Percentiles rank a stretch among this genome's conserved stretches.
phyloP scores from a whole-genome alignment of 1,140 invertebrate genomes.

The Cephus cinctus region DNA sequence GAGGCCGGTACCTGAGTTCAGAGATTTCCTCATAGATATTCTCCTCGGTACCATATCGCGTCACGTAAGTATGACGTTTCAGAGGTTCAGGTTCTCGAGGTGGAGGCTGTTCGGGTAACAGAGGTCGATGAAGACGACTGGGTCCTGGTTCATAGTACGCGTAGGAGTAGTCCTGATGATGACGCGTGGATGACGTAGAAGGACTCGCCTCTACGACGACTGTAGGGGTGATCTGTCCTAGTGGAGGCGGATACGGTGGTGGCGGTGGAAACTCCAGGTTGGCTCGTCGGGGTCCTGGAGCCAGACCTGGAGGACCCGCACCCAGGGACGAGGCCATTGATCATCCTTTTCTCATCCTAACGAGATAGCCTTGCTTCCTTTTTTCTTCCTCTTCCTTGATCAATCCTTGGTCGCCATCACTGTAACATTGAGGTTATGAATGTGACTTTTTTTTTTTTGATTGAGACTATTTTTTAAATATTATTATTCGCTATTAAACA shows the following conservation, averaged over 20 bases:
- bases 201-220: constrained; percentile 7
- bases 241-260: constrained; percentile 57
- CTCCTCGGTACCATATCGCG: constrained; percentile 77
- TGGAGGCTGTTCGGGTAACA: constrained; percentile 35
- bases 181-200: constrained; percentile 25
- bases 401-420: no score
- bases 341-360: constrained; percentile 31
- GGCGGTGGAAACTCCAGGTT: constrained; percentile 59
- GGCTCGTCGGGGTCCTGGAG: constrained; percentile 39
- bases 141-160: constrained; percentile 75
- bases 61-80: constrained; percentile 70
- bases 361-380: no score
- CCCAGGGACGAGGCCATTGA: constrained; percentile 42
- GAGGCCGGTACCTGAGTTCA: constrained; percentile 53
- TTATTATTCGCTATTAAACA: not conserved
- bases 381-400: constrained; percentile 1
- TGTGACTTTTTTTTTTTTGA: no score
- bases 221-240: not conserved
- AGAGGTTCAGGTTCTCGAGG: constrained; percentile 40
- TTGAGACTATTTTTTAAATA: no score
- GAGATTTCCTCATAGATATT: constrained; percentile 88
- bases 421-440: no score
- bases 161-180: constrained; percentile 68
- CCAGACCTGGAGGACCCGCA: constrained; percentile 28
- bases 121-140: constrained; percentile 38